phyloP scores from a whole-genome alignment of 1,140 invertebrate genomes.

The Ptiloglossa arizonensis region DNA sequence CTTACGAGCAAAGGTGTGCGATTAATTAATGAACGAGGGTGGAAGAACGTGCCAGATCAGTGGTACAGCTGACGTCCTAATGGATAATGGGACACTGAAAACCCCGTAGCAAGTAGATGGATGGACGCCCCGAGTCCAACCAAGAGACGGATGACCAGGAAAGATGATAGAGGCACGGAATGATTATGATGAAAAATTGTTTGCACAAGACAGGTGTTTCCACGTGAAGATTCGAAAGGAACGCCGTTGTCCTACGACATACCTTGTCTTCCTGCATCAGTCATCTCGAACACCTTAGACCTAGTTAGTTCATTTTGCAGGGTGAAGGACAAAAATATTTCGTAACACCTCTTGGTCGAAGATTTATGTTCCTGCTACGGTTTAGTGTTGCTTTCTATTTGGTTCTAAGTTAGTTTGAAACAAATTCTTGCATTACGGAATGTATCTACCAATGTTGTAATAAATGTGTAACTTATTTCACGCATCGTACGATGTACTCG shows the following conservation, averaged over 20 bases:
- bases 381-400: not conserved
- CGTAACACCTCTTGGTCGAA: not conserved
- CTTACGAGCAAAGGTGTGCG: not conserved
- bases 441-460: too few relatives aligned
- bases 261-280: conserved; percentile 49
- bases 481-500: too few relatives aligned
- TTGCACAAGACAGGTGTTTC: conserved; percentile 69
- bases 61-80: conserved; percentile 21
- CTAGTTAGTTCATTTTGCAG: conserved; percentile 14
- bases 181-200: conserved; percentile 69
- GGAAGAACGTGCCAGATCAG: not conserved
- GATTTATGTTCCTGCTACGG: not conserved
- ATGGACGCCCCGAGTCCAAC: conserved; percentile 20
- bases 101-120: conserved; percentile 13
- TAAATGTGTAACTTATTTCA: too few relatives aligned
- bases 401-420: not conserved
- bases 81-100: conserved; percentile 8
- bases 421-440: not conserved
- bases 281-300: conserved; percentile 59
- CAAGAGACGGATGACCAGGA: conserved; percentile 18
- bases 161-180: conserved; percentile 45
- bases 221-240: conserved; percentile 43
- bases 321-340: conserved; percentile 34
- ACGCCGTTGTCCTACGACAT: conserved; percentile 46
- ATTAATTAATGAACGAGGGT: not conserved